These are phyloP conservation scores for Pseudorectes ferrugineus DNA, from an alignment of 2,113 vertebrate species.

Conservation along the genomic window DNA sequence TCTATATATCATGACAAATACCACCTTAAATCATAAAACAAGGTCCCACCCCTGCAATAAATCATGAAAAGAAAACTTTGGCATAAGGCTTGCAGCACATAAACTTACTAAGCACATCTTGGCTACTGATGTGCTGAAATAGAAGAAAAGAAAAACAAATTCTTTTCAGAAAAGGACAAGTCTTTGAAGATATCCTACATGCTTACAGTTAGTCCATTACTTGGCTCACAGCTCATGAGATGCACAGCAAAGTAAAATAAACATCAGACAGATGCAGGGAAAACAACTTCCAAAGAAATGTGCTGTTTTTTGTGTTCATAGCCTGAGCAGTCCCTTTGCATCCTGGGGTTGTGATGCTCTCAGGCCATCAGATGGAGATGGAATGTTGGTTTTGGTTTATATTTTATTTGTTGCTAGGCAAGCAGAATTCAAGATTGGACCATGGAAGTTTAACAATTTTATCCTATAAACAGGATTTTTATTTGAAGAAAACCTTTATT, in stretches of 20 bases:
- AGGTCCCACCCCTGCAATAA: not conserved
- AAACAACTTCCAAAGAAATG: constrained; percentile 15
- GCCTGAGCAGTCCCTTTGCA: not conserved
- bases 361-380: not conserved
- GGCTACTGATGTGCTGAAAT: constrained; percentile 35
- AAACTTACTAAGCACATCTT: constrained; percentile 30
- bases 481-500: not conserved
- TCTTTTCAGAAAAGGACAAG: not conserved
- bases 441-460: not conserved
- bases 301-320: not conserved
- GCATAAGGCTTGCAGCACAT: not conserved
- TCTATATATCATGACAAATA: not conserved
- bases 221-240: not conserved
- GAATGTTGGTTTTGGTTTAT: not conserved
- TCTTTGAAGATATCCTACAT: constrained; percentile 27
- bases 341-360: not conserved
- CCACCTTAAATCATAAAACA: not conserved
- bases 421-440: not conserved
- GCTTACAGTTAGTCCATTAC: constrained; percentile 7
- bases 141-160: constrained; percentile 31
- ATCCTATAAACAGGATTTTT: not conserved
- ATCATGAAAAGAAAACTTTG: not conserved
- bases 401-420: not conserved
- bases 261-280: constrained; percentile 18
- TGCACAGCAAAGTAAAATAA: constrained; percentile 26